phyloP scores from a whole-genome alignment of 2,888 invertebrate species.

The Parnassius mnemosyne region DNA sequence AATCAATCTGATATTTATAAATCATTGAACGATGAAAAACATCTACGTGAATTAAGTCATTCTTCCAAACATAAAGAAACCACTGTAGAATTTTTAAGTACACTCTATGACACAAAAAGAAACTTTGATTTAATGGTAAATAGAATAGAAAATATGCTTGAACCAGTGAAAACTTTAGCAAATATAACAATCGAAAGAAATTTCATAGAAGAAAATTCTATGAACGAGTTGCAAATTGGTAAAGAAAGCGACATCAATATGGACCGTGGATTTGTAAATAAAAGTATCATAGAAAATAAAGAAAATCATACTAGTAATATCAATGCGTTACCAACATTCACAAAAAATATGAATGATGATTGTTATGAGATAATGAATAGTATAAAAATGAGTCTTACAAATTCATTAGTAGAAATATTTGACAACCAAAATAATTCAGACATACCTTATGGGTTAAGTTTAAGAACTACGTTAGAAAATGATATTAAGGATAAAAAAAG shows the following conservation, averaged over 20 bases:
- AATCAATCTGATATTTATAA: background rate
- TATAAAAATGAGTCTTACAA: background rate
- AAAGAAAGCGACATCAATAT: background rate
- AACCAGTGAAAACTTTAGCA: background rate
- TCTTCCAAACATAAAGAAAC: background rate
- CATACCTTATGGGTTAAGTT: background rate
- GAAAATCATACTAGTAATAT: background rate
- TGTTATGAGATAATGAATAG: background rate
- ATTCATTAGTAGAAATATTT: background rate
- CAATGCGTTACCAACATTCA: background rate
- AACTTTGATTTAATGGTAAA: constrained; percentile 10
- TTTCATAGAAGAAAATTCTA: background rate
- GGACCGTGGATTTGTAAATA: too few relatives aligned
- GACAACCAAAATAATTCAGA: background rate
- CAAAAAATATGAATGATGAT: background rate
- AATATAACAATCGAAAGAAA: background rate
- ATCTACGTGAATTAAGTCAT: background rate
- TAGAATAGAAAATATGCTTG: constrained; percentile 10
- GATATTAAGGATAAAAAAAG: too few relatives aligned
- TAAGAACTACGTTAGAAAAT: too few relatives aligned
- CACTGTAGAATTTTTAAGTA: background rate
- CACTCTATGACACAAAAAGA: constrained; percentile 4
- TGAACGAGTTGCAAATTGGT: background rate
- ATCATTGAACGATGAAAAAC: background rate
- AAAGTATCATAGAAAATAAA: too few relatives aligned